Conservation (phyloP, 2,797 vertebrate genomes). For the Parauchenoglanis ngamensis region DNA sequence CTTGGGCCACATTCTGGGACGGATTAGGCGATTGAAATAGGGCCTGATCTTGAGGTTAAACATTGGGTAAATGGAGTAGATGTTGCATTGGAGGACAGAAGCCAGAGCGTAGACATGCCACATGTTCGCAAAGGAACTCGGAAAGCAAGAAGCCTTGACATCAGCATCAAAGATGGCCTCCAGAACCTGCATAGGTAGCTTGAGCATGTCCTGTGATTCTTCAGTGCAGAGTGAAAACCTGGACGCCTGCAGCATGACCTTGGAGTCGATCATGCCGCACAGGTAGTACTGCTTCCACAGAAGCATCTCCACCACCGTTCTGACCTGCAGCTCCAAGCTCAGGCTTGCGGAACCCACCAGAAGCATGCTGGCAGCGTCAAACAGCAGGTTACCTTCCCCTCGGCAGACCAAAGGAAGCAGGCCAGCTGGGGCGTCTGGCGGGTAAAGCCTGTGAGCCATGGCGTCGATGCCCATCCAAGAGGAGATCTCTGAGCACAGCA, state of each 20-base stretch:
- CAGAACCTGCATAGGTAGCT: conserved; percentile 81
- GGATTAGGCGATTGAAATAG: conserved; percentile 91
- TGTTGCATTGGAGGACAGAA: conserved; percentile 86
- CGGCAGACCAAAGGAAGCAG: conserved; percentile 87
- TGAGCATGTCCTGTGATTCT: conserved; percentile 89
- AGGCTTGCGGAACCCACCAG: conserved; percentile 83
- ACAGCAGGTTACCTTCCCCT: conserved; percentile 88
- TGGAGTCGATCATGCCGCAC: conserved; percentile 94
- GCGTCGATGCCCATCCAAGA: conserved; percentile 83
- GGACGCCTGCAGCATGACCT: conserved; percentile 95
- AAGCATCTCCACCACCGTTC: conserved; percentile 95
- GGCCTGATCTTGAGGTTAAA: conserved; percentile 93
- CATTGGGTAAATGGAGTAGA: conserved; percentile 96
- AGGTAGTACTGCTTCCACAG: conserved; percentile 92
- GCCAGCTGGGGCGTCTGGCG: conserved; percentile 83
- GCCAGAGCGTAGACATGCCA: conserved; percentile 94
- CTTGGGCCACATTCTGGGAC: conserved; percentile 77
- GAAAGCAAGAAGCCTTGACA: conserved; percentile 93
- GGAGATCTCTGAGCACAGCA: conserved; percentile 74
- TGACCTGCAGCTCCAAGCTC: conserved; percentile 90
- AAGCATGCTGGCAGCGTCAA: conserved; percentile 88
- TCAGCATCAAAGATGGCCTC: conserved; percentile 95
- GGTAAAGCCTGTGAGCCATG: conserved; percentile 84
- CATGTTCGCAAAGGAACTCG: conserved; percentile 91
- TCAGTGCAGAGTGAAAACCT: conserved; percentile 90